Evolutionary conservation across 2,797 vertebrate species (phyloP), one percentile per base, ranked within the genome.

Genomic region (Rhinogobio ventralis): DNA sequence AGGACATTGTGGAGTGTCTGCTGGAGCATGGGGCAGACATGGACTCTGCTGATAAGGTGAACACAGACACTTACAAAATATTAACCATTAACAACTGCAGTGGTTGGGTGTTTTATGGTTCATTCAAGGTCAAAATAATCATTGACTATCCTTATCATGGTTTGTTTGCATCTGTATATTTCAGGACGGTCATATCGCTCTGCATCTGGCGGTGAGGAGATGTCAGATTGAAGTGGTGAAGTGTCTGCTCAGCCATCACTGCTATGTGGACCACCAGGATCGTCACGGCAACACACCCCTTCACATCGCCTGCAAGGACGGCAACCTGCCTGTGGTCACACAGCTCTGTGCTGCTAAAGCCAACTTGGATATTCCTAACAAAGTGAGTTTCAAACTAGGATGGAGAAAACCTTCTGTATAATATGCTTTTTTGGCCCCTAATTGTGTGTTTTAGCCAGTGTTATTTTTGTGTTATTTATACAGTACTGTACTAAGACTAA

Each of bases 301-400:
- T 82, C 98, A 99, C 3, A 96, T 99, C 83, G 98, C 98, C 87
- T 98, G 97, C 91, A 99, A 99, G 91, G 98, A 99, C 39, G 96
- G 97, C 51, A 98, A 96, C 7, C 88, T 98, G 82, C 94, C 97
- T 6, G 91, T 99, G 20, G 96, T 98, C 90, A 92, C 91, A 60
- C 94, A 96, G 1, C 95, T 99, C 60, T 97, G 97, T 89, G 93
- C 92, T 25, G 95, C 97, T 75, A 95, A 90, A 82, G 98, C 97
- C 84, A 94, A 86, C 90, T 92, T 99, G 49, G 98, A 99, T 93
- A 88, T 98, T 49, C 92, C 96, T 75, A 99, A 99, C 92, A 99
- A 99, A 96, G 98, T 98, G 90, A 90, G 81, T 76, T 77, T 76
- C 33, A 25, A 25, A 42, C 33, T 14, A 60, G 33, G 10, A 42